These are phyloP conservation scores for Drosophila mimetica DNA, from an alignment of 2,888 invertebrate genomes.

Conservation along the genomic window DNA sequence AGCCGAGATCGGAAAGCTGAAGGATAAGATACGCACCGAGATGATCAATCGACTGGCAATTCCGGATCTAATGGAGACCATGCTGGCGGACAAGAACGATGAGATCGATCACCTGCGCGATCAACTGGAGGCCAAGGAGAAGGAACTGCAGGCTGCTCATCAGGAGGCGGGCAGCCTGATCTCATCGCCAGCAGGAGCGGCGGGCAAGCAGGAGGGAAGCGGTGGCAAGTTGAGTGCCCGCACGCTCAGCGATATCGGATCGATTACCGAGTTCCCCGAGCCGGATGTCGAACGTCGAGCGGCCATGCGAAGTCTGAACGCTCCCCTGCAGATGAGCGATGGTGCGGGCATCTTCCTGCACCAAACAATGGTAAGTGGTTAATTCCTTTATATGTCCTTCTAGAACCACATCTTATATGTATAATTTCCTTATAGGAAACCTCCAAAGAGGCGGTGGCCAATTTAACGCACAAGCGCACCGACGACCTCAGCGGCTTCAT, in stretches of 20 bases:
- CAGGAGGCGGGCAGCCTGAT: constrained; percentile 85
- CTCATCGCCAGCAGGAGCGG: constrained; percentile 53
- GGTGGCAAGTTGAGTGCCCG: constrained; percentile 87
- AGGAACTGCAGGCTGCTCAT: constrained; percentile 85
- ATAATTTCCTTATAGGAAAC: constrained; percentile 66
- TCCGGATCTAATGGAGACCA: constrained; percentile 87
- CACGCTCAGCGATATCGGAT: constrained; percentile 89
- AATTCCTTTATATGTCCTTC: too few species aligned
- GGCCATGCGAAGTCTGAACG: constrained; percentile 65
- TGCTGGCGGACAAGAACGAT: constrained; percentile 89
- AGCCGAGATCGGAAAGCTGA: constrained; percentile 84
- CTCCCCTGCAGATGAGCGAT: constrained; percentile 74
- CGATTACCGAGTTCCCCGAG: constrained; percentile 90
- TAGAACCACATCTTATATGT: neutral
- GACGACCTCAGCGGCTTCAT: constrained; percentile 80
- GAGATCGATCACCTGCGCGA: constrained; percentile 88
- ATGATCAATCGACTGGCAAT: constrained; percentile 85
- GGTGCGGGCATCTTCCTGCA: constrained; percentile 71
- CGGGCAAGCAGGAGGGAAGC: constrained; percentile 85
- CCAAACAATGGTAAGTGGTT: constrained; percentile 78
- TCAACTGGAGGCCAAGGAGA: constrained; percentile 84
- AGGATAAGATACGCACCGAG: constrained; percentile 84
- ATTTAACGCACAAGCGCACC: constrained; percentile 81
- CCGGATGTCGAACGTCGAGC: constrained; percentile 87
- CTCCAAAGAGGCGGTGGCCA: constrained; percentile 81